Percentiles rank a stretch among this genome's conserved stretches.
These are phyloP conservation scores for Pitangus sulphuratus DNA, from an alignment of 2,797 vertebrate species.

Conservation along the genomic window DNA sequence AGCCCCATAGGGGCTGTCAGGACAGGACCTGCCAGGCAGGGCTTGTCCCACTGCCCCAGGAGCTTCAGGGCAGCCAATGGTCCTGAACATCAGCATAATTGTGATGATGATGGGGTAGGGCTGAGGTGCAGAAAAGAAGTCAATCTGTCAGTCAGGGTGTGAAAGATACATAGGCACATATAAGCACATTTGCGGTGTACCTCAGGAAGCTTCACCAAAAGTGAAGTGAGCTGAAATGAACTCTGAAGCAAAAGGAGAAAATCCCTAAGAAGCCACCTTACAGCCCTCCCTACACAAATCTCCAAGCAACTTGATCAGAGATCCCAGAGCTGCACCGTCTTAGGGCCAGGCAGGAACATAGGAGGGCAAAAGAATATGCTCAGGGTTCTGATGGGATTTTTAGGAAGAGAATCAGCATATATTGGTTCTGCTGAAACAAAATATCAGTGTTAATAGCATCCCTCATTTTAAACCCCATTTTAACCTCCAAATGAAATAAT, in stretches of 20 bases:
- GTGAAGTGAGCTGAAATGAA: not conserved
- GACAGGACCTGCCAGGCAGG: not conserved
- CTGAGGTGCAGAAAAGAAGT: not conserved
- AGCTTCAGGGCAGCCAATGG: not conserved
- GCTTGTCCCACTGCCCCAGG: not conserved
- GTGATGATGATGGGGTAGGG: not conserved
- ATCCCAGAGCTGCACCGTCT: not conserved
- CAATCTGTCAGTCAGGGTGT: not conserved
- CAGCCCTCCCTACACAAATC: not conserved
- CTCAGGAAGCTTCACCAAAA: not conserved
- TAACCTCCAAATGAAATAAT: not conserved
- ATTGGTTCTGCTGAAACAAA: not conserved
- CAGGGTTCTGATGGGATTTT: not conserved
- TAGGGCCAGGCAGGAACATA: not conserved
- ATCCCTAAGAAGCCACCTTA: not conserved
- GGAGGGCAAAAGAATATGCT: not conserved
- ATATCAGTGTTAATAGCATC: not conserved
- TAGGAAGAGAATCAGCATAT: not conserved
- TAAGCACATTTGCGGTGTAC: not conserved
- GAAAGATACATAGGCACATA: accelerated
- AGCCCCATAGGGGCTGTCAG: not conserved
- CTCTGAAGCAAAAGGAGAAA: not conserved
- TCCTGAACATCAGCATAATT: not conserved
- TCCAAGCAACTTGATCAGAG: not conserved
- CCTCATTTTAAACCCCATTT: not conserved